Evolutionary conservation across 2,113 vertebrate genomes (phyloP), one percentile per base, ranked within the genome.

Genomic region (Colinus virginianus): DNA sequence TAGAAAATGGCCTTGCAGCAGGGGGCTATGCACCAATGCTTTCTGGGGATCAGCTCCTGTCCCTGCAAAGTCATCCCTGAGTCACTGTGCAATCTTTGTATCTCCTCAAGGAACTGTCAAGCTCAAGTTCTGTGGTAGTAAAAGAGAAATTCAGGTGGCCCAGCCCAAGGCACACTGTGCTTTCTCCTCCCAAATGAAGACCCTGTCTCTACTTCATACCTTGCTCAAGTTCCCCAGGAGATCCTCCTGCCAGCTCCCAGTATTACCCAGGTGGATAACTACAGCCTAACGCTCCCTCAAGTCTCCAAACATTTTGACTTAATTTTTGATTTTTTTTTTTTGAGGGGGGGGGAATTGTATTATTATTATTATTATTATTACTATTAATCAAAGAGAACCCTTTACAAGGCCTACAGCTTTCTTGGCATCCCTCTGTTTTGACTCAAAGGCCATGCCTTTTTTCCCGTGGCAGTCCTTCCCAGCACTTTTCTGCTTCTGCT

Each of bases 401-500:
- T 90, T 83, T 83, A 20, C 61, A 93, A 90, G 25, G 38, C 19
- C 81, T 69, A 74, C 46, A 59, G 53, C 16, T 21, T 58, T 84
- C 45, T 81, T 95, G 75, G 67, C 84, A 76, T 43, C 66, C 49
- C 63, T 70, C 46, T 84, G 59, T 90, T 96, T 84, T 95, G 75
- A 92, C 75, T 26, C 9, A 93, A 95, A 87, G 34, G 32, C 20
- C 61, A 48, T 48, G n/a, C 13, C 71, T 87, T 94, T 25, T 66
- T 63, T 20, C 4, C 75, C 42, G 34, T 36, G 46, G 55, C 11
- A 26, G 48, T 69, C 68, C 61, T 91, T 84, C 78, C 83, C 79
- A 95, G 43, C 34, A 64, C 64, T 82, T 30, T 85, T 92, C 68
- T 85, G 55, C 63, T 59, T 81, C 71, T 93, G 71, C 88, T 82